A percentile compares a stretch with the other conserved stretches of the same genome.
These are phyloP conservation scores for Tetraneura akinire DNA, from an alignment of 1,140 invertebrate genomes.

Conservation along the genomic window DNA sequence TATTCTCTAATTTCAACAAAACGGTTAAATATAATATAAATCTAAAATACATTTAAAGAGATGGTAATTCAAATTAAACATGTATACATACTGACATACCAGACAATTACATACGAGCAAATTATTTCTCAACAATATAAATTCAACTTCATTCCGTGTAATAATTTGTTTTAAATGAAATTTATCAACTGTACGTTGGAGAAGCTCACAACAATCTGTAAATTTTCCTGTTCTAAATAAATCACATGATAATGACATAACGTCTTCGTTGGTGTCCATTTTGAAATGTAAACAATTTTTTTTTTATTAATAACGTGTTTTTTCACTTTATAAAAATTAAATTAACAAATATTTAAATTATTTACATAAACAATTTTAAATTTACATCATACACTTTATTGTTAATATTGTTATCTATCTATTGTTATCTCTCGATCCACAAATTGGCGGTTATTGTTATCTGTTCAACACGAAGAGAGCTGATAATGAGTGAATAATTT, in stretches of 20 bases:
- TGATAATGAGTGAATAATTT: no score
- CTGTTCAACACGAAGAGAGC: no score
- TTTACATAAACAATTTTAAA: no score
- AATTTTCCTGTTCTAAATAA: constrained; percentile 5
- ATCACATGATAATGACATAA: not conserved
- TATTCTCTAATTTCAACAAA: constrained; percentile 7
- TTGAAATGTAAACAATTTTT: not conserved
- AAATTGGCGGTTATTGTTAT: no score
- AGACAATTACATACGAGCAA: constrained; percentile 32
- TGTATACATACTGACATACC: no score
- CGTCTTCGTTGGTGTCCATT: not conserved
- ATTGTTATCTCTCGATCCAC: no score
- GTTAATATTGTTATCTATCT: no score
- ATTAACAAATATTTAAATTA: no score
- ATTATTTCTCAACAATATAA: constrained; percentile 27
- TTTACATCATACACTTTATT: no score
- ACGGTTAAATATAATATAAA: not conserved
- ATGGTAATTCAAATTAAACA: no score
- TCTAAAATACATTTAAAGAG: not conserved
- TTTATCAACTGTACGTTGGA: not conserved
- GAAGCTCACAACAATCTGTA: constrained; percentile 17
- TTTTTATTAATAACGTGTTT: no score
- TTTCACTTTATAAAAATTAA: no score
- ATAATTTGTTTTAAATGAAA: not conserved
- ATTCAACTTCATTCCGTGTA: not conserved